phyloP scores from a whole-genome alignment of 92 coral and sea anemone species.

The Montipora capitata region DNA sequence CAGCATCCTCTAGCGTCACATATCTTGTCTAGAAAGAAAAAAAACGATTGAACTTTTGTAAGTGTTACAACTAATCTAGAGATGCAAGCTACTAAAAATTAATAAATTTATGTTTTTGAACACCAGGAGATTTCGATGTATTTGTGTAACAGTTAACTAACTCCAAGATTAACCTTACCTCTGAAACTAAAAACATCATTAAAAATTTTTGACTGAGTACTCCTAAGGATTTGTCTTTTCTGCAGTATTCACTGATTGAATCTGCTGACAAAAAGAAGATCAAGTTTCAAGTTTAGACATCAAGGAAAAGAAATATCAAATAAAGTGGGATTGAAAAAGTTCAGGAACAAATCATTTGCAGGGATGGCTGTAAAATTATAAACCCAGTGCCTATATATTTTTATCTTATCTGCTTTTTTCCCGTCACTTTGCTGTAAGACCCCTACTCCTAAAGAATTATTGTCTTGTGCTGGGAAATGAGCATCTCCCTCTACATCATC shows the following conservation, averaged over 20 bases:
- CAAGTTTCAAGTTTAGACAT: not conserved
- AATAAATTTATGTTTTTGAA: too few relatives aligned
- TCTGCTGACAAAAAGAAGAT: not conserved
- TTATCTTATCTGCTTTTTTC: too few relatives aligned
- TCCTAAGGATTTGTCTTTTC: constrained; percentile 98
- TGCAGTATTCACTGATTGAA: constrained; percentile 81
- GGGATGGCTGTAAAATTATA: too few relatives aligned
- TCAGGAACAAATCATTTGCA: not conserved
- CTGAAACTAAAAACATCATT: constrained; percentile 95
- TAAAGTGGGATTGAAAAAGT: not conserved
- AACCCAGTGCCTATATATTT: too few relatives aligned
- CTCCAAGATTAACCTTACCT: constrained; percentile 61
- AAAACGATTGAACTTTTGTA: not conserved
- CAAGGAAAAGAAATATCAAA: not conserved
- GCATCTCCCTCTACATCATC: too few relatives aligned
- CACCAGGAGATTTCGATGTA: too few relatives aligned
- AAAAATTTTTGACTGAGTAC: constrained; percentile 97
- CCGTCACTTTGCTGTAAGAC: too few relatives aligned
- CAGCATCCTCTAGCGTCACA: constrained; percentile 98
- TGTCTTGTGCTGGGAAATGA: too few relatives aligned
- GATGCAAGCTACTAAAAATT: too few relatives aligned
- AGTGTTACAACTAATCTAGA: too few relatives aligned
- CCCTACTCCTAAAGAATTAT: too few relatives aligned
- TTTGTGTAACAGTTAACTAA: too few relatives aligned
- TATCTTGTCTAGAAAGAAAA: constrained; percentile 75